Evolutionary conservation across 1,140 invertebrate genomes (phyloP), one percentile per base, ranked within the genome.

Genomic region (Lysiphlebus fabarum): DNA sequence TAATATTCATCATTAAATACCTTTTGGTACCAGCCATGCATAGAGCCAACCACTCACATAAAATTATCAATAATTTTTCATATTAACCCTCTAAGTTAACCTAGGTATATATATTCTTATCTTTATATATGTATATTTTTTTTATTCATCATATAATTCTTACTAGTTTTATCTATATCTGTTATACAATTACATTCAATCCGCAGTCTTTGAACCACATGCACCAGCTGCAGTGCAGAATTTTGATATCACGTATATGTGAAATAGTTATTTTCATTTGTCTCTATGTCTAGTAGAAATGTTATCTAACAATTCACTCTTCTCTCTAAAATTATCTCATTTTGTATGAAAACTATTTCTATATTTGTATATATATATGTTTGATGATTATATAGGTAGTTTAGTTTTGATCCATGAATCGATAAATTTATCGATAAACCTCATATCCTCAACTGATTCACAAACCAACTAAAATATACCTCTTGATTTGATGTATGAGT

Each of bases 211-310:
- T 56, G 48, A n/a, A 56, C 56, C 61, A 59, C 62, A 59, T 61
- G 66, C 67, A 58, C 65, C 69, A 73, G 70, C 71, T 75, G 71
- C 73, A 72, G 67, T 71, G 71, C 73, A 71, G 71, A 72, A 73
- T 72, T 70, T 65, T 67, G 67, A 75, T 73, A 72, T 70, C 70
- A 73, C 72, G 70, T 74, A 73, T 74, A 73, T 57, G 62, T 61
- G 64, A 61, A 63, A 67, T 67, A 67, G 69, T 68, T 59, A 59
- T 68, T 61, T 66, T 64, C 64, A 49, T 64, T 61, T 58, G 57
- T 50, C 50, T 34, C 60, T 41, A 59, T 61, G 54, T 62, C n/a
- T n/a, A 53, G 56, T 58, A 26, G 17, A 1, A 26, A 26, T 4
- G 17, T 26, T 26, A 26, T 26, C 17, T 26, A 26, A 26, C 17